Base-by-base conservation (phyloP, 35 echinoderm and acorn worm species). In the Lytechinus variegatus region DNA sequence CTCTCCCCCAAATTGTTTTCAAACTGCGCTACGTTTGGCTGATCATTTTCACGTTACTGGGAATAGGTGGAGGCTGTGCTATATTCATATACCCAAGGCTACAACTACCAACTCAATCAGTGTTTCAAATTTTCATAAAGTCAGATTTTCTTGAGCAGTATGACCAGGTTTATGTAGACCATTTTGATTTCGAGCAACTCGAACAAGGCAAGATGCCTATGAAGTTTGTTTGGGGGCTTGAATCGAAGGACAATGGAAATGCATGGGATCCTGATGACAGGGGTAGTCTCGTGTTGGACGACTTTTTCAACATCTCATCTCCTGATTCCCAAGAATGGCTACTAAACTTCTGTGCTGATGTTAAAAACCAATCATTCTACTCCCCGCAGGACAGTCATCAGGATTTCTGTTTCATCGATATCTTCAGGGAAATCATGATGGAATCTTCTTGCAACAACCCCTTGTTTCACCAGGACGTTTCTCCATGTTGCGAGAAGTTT, bases 141-240 rank as follows among this genome's bases (percentile, higher is more conserved):
- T 33, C 58, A 27, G 94, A 99, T 87, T 91, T 95, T 27, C 95
- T 99, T 21, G 98, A 99, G 88, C 98, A 96, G 51, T 99, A 99
- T 71, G 97, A 96, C 87, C 86, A 97, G 28, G 86, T 97, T 3
- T 99, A 97, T 57, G 96, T 94, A 93, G 44, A 96, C 11, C 6
- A 92, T 44, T 99, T 97, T 89, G 66, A 86, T 9, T 99, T 96
- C 88, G 95, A 96, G 28, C 66, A 94, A 9, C 29, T 93, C 4
- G 92, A 11, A 13, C 13, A 93, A 14, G 27, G 11, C 53, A 54
- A 54, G 54, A 93, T 93, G 92, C 92, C 92, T 13, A 93, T 93
- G 0, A 55, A 55, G 13, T 93, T 96, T 9, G 56, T 95, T 19
- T 96, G 96, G 96, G 97, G 97, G 21, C 53, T 97, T 56, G 54